phyloP scores from a whole-genome alignment of 2,797 vertebrate species.

The Cercopithecus hamlyni region DNA sequence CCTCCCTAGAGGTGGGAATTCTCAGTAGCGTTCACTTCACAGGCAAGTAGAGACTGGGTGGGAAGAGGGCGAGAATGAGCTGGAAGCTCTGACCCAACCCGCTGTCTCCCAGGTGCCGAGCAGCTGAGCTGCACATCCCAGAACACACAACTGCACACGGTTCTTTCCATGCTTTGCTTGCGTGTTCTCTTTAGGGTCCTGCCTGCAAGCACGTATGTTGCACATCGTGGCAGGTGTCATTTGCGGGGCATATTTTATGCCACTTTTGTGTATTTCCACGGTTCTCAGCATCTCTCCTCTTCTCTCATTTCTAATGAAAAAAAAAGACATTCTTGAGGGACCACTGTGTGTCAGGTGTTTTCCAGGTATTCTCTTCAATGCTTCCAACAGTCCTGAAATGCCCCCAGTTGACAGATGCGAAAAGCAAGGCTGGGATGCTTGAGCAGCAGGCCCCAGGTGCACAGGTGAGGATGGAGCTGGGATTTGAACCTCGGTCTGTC shows the following conservation, averaged over 20 bases:
- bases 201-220: neutral
- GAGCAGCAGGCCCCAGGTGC: neutral
- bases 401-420: accelerated
- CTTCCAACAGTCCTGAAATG: too few relatives aligned
- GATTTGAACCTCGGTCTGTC: neutral
- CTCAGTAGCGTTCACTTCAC: accelerated
- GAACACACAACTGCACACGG: accelerated
- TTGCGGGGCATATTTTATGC: accelerated
- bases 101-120: accelerated
- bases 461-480: accelerated
- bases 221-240: accelerated
- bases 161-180: too few relatives aligned
- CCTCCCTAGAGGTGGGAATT: neutral
- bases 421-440: neutral
- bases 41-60: neutral
- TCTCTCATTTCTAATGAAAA: neutral
- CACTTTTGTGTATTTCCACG: accelerated
- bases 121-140: accelerated
- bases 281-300: too few relatives aligned
- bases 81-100: accelerated
- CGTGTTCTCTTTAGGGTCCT: accelerated
- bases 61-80: neutral
- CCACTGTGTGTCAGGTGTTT: accelerated
- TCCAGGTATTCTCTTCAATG: neutral
- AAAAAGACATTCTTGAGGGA: neutral